Conservation (phyloP, 2,113 vertebrate species). For the Neogobius melanostomus region DNA sequence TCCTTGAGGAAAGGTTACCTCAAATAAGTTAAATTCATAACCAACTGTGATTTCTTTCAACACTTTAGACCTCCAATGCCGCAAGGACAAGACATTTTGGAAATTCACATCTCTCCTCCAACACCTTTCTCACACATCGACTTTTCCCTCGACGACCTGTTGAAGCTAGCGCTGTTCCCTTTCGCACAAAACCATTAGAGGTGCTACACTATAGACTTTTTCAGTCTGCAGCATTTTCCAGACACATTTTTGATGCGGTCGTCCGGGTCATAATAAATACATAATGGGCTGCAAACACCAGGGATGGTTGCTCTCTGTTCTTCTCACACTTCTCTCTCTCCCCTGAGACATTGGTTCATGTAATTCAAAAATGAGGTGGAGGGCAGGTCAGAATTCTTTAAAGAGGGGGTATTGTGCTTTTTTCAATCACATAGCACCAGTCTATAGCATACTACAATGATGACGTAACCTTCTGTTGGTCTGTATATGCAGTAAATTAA, state of each 20-base stretch:
- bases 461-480: no score
- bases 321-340: not conserved
- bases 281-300: conserved; percentile 2
- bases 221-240: not conserved
- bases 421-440: no score
- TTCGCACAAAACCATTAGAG: not conserved
- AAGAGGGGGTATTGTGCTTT: no score
- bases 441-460: no score
- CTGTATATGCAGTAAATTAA: no score
- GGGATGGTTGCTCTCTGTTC: not conserved
- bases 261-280: conserved; percentile 12
- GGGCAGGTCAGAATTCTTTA: no score
- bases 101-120: not conserved
- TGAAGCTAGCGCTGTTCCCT: not conserved
- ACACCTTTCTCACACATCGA: not conserved
- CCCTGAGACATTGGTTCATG: not conserved
- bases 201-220: not conserved
- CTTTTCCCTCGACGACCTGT: not conserved
- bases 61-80: not conserved
- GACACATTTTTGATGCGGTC: not conserved
- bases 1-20: not conserved
- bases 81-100: not conserved
- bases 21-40: not conserved
- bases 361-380: no score
- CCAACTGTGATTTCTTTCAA: not conserved